phyloP scores from a whole-genome alignment of 2,113 vertebrate species.

The Odocoileus hemionus region DNA sequence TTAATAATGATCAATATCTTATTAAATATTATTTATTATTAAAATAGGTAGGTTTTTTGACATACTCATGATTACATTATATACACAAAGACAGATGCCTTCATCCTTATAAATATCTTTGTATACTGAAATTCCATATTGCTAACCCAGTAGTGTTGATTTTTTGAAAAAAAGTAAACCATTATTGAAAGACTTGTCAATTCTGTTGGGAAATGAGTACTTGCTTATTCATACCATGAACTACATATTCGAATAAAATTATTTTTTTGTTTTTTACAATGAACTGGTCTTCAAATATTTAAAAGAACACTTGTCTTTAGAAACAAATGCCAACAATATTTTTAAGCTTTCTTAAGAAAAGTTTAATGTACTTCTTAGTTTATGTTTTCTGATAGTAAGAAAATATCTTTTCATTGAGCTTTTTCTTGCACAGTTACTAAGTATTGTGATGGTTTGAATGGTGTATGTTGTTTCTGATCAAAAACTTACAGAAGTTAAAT shows the following conservation, averaged over 20 bases:
- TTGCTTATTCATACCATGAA: slow-evolving; percentile 66
- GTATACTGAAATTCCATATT: slow-evolving; percentile 49
- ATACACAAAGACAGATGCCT: neutral
- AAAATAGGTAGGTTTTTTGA: slow-evolving; percentile 17
- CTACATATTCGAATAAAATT: slow-evolving; percentile 72
- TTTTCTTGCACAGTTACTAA: slow-evolving; percentile 61
- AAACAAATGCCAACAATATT: slow-evolving; percentile 53
- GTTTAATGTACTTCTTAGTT: slow-evolving; percentile 50
- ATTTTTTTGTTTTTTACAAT: slow-evolving; percentile 52
- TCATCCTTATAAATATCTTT: neutral
- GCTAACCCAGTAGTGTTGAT: slow-evolving; percentile 44
- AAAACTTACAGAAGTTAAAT: slow-evolving; percentile 78
- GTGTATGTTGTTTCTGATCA: slow-evolving; percentile 77
- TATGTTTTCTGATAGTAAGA: slow-evolving; percentile 50
- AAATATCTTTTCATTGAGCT: slow-evolving; percentile 59
- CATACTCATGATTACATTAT: neutral
- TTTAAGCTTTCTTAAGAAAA: slow-evolving; percentile 38
- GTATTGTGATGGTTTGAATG: slow-evolving; percentile 62
- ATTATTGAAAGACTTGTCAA: slow-evolving; percentile 63
- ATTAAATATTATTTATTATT: slow-evolving; percentile 11
- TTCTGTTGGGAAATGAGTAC: slow-evolving; percentile 63
- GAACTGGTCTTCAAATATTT: slow-evolving; percentile 60
- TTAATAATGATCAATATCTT: neutral
- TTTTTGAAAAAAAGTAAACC: slow-evolving; percentile 51
- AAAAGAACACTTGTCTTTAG: slow-evolving; percentile 44